Evolutionary conservation across 2,888 invertebrate species (phyloP).

Genomic region (Athalia rosae): DNA sequence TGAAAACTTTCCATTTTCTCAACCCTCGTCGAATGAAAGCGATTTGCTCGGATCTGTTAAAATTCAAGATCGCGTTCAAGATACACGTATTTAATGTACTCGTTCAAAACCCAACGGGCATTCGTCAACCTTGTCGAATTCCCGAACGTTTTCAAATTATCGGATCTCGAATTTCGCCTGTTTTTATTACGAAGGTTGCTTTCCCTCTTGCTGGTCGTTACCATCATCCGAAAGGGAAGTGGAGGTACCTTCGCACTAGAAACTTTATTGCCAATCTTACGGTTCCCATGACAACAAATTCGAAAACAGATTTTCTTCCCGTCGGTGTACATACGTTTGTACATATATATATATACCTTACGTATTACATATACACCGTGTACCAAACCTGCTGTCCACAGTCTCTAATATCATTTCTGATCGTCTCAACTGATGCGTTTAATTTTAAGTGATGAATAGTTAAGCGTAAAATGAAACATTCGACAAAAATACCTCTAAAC

Average conservation of each 20-base stretch:
- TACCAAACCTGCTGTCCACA: no score
- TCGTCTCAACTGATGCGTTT: no score
- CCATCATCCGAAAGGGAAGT: background rate
- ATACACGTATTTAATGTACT: slow-evolving; percentile 19
- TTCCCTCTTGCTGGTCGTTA: background rate
- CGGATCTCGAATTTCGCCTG: slow-evolving; percentile 39
- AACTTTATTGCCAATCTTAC: slow-evolving; percentile 47
- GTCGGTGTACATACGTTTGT: no score
- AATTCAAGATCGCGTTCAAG: background rate
- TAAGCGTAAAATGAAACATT: no score
- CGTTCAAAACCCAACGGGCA: slow-evolving; percentile 37
- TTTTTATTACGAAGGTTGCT: slow-evolving; percentile 47
- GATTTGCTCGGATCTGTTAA: no score
- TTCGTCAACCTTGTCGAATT: slow-evolving; percentile 43
- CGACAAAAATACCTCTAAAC: no score
- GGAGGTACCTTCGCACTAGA: background rate
- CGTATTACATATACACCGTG: no score
- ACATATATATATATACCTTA: no score
- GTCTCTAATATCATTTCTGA: no score
- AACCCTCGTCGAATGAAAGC: no score
- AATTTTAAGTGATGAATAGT: no score
- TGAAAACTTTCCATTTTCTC: no score
- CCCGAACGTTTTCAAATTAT: slow-evolving; percentile 43
- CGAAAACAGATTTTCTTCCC: slow-evolving; percentile 37
- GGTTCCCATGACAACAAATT: slow-evolving; percentile 43